Conservation (phyloP, 2,113 vertebrate species). For the Tinamus guttatus region DNA sequence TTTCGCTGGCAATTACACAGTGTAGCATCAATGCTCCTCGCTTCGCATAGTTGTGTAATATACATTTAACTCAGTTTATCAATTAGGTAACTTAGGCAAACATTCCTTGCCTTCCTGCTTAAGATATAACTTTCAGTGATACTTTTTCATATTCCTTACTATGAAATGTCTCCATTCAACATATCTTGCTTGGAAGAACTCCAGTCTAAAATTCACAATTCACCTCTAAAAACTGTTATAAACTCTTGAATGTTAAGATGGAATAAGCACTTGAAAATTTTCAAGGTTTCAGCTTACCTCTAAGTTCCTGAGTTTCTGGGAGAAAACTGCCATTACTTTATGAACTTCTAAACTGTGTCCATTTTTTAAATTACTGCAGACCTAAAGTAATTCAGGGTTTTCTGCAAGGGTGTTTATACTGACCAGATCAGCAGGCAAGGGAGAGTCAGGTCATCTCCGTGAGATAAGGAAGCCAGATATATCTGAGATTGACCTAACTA, state of each 20-base stretch:
- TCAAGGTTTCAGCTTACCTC: neutral
- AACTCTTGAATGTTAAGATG: neutral
- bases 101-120: neutral
- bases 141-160: neutral
- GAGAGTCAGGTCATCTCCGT: neutral
- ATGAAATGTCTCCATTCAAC: neutral
- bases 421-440: neutral
- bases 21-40: neutral
- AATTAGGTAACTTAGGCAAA: neutral
- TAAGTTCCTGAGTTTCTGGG: neutral
- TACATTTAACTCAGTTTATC: neutral
- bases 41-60: neutral
- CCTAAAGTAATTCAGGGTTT: neutral
- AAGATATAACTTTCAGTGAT: neutral
- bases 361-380: neutral
- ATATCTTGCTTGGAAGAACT: neutral
- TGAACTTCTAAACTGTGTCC: neutral
- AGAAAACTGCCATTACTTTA: neutral
- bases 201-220: neutral
- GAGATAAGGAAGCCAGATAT: neutral
- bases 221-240: rapidly evolving
- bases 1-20: neutral
- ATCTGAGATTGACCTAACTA: neutral
- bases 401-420: neutral
- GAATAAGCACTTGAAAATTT: neutral